Evolutionary conservation across 2,113 vertebrate genomes (phyloP), one percentile per base, ranked within the genome.

Genomic region (Collichthys lucidus): DNA sequence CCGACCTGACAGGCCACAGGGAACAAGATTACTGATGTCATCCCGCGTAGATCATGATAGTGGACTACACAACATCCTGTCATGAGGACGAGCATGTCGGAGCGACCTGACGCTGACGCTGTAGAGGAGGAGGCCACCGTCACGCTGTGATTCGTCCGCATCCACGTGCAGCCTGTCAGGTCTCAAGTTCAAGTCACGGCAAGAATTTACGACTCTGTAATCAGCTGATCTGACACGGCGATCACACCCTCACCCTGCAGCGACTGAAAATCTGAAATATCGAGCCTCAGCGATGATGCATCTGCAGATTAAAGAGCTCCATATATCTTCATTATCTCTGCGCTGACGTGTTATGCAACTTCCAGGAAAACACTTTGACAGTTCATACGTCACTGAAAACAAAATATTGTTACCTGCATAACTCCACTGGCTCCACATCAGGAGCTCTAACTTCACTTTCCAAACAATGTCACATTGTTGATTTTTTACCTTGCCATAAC

Each of bases 251-350:
- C 8, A 12, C n/a, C 22, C 22, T 26, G 55, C 12, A 14, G 55
- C 55, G 7, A 16, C 12, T 2, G 1, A 16, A 59, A 29, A 31
- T 16, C 56, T 8, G 1, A 59, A 59, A 1, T 17, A 59, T 29
- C 31, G 56, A 16, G 56, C 57, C 8, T 26, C 16, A 17, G 3
- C 15, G 31, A 1, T 31, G 26, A 29, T 19, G 15, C 11, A 16
- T 11, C 69, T 6, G 8, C 71, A 16, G 29, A 50, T 35, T 4
- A 74, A n/a, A 50, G 57, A 1, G 42, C 15, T 1, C 0, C 29
- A 24, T 52, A 24, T 4, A 26, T 53, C 72, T 74, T n/a, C 72
- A 74, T 62, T 40, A 40, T 62, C 46, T 53, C 12, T 22, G 29
- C 40, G 66, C 6, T 53, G 66, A 70, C 67, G 17, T 24, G 49